Base-by-base conservation (phyloP, 1,140 invertebrate genomes). In the Trichonephila clavipes region DNA sequence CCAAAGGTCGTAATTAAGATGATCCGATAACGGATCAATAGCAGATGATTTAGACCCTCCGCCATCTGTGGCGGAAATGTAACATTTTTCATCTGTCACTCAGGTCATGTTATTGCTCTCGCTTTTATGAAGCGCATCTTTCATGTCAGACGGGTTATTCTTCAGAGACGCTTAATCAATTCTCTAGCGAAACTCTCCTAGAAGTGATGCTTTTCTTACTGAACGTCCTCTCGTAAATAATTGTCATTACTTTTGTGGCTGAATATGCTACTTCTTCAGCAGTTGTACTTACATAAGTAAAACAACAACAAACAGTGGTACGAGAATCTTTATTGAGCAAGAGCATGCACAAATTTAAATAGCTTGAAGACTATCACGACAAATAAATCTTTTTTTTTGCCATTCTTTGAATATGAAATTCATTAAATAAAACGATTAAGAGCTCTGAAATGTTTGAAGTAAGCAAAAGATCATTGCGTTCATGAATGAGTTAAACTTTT, bases 41-140 rank as follows among this genome's bases (percentile, higher is more conserved):
- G 69, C 24, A n/a, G 59, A 44, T 92, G 91, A 92, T 92, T 92
- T 85, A 92, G 83, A 77, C 24, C 19, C 34, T 19, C 21, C 81
- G 66, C 91, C 91, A 92, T 92, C 91, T 92, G 91, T 86, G 82
- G 61, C 91, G n/a, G 91, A 92, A 92, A 66, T 77, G 58, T 61
- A 24, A 77, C 91, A 92, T 92, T 92, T 92, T 92, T 92, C 91
- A 92, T 87, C n/a, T 92, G 91, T 87, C 91, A 72, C 82, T 69
- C 58, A 24, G 24, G 40, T 24, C 89, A 44, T 82, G 77, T 64
- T 92, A 81, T 61, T 81, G 61, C 69, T 83, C 44, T 69, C 44
- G 61, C 90, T 24, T 66, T 92, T 92, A 92, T 87, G 91, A 92
- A 24, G 91, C 40, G 91, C 91, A 92, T 92, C 91, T 40, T 61